Evolutionary conservation across 2,797 vertebrate genomes (phyloP).

Genomic region (Lateolabrax maculatus): DNA sequence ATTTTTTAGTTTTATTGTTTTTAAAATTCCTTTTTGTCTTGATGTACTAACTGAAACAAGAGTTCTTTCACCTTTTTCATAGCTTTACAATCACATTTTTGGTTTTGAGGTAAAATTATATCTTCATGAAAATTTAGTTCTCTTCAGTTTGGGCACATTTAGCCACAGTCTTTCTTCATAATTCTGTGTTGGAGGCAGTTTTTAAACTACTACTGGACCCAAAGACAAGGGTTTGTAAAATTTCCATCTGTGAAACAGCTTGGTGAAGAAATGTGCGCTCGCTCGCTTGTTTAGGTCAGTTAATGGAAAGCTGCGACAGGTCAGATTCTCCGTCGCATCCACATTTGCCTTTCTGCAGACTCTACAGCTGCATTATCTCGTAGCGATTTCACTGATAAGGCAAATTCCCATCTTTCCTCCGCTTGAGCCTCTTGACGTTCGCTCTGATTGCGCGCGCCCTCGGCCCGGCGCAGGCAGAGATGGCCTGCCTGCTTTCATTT

Average conservation of each 20-base stretch:
- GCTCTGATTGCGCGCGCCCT: conserved; percentile 67
- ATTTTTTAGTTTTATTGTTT: not conserved
- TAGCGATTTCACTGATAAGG: conserved; percentile 61
- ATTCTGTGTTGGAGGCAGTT: not conserved
- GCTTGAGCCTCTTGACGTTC: conserved; percentile 66
- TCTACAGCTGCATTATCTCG: conserved; percentile 54
- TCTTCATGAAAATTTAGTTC: not conserved
- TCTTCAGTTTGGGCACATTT: not conserved
- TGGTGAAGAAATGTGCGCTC: conserved; percentile 20
- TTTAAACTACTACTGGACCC: not conserved
- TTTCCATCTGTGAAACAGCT: conserved; percentile 12
- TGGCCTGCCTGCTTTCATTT: conserved; percentile 82
- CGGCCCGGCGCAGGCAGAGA: conserved; percentile 53
- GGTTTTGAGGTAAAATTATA: conserved; percentile 6
- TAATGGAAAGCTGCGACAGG: conserved; percentile 45
- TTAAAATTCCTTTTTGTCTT: too few species aligned
- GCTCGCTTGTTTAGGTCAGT: conserved; percentile 15
- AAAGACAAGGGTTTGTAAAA: conserved; percentile 11
- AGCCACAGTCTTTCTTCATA: not conserved
- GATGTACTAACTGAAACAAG: not conserved
- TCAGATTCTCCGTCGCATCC: conserved; percentile 43
- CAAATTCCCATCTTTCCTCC: conserved; percentile 59
- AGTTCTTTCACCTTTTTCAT: conserved; percentile 4
- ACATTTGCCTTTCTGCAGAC: conserved; percentile 51
- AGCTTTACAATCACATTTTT: not conserved